Percentiles rank a stretch among this genome's conserved stretches.
These are phyloP conservation scores for Leucophora obtusa DNA, from an alignment of 2,888 invertebrate genomes.

Conservation along the genomic window DNA sequence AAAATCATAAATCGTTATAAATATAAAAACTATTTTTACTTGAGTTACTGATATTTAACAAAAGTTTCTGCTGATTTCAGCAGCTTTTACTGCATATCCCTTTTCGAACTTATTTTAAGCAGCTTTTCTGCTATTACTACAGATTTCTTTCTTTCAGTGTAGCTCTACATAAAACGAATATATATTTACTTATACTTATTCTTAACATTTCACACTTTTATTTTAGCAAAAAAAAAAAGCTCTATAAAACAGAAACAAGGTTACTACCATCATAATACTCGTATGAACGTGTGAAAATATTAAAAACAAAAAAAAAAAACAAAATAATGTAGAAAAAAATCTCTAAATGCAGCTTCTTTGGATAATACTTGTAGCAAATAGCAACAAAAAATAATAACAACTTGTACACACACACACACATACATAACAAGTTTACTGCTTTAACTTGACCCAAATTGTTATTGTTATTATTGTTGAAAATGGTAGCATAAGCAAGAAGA, in stretches of 20 bases:
- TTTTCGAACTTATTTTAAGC: no score
- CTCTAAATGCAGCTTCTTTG: constrained; percentile 14
- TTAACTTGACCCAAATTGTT: constrained; percentile 68
- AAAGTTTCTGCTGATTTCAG: no score
- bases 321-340: background rate
- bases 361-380: constrained; percentile 8
- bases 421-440: constrained; percentile 55
- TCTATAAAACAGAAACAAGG: constrained; percentile 33
- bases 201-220: constrained; percentile 20
- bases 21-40: no score
- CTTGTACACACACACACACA: constrained; percentile 2
- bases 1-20: no score
- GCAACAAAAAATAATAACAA: background rate
- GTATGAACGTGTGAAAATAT: constrained; percentile 40
- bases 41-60: no score
- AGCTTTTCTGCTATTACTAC: no score
- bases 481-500: background rate
- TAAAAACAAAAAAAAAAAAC: constrained; percentile 10
- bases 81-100: no score
- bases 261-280: constrained; percentile 40
- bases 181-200: background rate
- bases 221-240: background rate
- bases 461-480: constrained; percentile 29
- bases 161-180: background rate
- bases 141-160: no score